Conservation (phyloP, 2,888 invertebrate genomes). For the Blastobasis lacticolella region DNA sequence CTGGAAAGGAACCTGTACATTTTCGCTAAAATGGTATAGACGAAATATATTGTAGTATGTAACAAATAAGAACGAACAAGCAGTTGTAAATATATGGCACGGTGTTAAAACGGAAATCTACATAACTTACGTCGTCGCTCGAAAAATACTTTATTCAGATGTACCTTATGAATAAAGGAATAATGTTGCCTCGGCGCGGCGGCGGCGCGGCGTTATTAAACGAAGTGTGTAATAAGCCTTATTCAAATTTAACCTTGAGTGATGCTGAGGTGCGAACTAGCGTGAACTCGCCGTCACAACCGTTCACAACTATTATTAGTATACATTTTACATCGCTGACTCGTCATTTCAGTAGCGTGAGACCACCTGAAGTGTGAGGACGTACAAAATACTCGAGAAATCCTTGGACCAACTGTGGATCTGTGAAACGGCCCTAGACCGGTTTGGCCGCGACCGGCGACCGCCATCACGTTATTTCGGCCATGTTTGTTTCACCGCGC, state of each 20-base stretch:
- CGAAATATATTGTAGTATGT: too few species aligned
- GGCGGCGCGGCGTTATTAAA: constrained; percentile 1
- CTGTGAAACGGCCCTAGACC: constrained; percentile 34
- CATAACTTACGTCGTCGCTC: too few species aligned
- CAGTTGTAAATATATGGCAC: too few species aligned
- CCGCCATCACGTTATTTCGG: constrained; percentile 63
- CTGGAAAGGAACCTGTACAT: too few species aligned
- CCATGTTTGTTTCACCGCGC: constrained; percentile 54
- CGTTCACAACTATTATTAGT: constrained; percentile 30
- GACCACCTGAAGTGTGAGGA: constrained; percentile 52
- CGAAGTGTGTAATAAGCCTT: constrained; percentile 13
- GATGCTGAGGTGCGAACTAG: constrained; percentile 27
- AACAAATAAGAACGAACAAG: too few species aligned
- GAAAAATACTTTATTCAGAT: too few species aligned
- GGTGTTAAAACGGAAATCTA: too few species aligned
- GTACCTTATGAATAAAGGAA: too few species aligned
- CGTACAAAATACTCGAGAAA: constrained; percentile 45
- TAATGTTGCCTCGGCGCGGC: too few species aligned
- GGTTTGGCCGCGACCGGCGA: constrained; percentile 35
- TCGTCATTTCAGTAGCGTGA: constrained; percentile 53
- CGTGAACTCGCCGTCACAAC: constrained; percentile 26
- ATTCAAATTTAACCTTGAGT: constrained; percentile 37
- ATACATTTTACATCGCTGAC: constrained; percentile 44
- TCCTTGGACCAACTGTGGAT: constrained; percentile 18
- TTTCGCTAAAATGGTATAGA: too few species aligned